Evolutionary conservation across 2,888 invertebrate genomes (phyloP).

Genomic region (Himalopsyche anomala): DNA sequence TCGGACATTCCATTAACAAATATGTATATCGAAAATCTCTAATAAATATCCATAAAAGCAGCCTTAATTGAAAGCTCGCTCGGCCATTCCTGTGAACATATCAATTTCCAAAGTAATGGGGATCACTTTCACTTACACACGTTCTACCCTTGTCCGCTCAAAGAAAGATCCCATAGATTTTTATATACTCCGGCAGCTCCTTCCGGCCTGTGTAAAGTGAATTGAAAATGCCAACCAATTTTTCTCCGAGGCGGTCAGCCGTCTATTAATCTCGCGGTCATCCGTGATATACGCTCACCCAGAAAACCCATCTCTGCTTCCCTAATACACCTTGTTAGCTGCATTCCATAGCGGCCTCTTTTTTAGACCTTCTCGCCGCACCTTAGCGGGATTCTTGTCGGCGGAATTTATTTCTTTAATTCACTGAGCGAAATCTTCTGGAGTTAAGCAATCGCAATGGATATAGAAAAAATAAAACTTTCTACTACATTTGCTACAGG

Average conservation of each 20-base stretch:
- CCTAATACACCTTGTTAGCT: constrained; percentile 42
- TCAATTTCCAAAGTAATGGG: not conserved
- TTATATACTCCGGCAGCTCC: constrained; percentile 8
- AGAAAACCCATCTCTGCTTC: not conserved
- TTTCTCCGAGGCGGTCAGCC: constrained; percentile 31
- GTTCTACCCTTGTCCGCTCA: constrained; percentile 27
- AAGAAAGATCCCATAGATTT: not conserved
- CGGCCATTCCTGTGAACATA: constrained; percentile 29
- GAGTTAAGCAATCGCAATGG: not conserved
- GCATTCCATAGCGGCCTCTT: constrained; percentile 3
- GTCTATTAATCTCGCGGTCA: constrained; percentile 37
- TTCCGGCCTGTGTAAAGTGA: constrained; percentile 32
- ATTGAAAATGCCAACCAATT: constrained; percentile 40
- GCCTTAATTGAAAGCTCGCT: constrained; percentile 23
- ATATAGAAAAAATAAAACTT: not conserved
- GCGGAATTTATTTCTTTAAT: constrained; percentile 23
- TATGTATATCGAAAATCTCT: not conserved
- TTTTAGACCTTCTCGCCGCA: not conserved
- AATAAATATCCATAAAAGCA: constrained; percentile 24
- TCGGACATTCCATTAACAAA: not conserved
- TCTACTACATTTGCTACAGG: not conserved
- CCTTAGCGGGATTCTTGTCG: not conserved
- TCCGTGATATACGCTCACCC: constrained; percentile 37
- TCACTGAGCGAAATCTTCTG: constrained; percentile 13
- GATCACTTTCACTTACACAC: constrained; percentile 39